Conservation (phyloP, 2,888 invertebrate genomes). For the Hymenopus coronatus region DNA sequence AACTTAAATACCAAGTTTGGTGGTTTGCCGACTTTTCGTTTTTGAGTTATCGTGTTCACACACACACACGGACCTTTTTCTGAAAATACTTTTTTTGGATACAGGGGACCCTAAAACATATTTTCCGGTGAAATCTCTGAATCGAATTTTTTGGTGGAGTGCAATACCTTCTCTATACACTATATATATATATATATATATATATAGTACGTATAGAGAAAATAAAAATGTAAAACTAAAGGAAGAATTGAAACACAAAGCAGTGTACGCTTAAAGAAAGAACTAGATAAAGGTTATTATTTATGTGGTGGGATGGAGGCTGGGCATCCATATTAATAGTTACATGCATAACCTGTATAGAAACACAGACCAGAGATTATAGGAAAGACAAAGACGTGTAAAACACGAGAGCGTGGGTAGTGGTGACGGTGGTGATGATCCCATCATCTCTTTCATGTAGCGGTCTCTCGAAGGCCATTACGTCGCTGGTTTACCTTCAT, state of each 20-base stretch:
- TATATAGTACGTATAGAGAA: too few relatives aligned
- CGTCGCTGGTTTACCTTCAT: background rate
- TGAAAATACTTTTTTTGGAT: too few relatives aligned
- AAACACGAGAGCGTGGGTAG: background rate
- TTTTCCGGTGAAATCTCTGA: too few relatives aligned
- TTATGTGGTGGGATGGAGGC: background rate
- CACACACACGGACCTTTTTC: too few relatives aligned
- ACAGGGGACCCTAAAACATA: too few relatives aligned
- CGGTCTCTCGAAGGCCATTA: background rate
- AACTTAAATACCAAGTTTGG: too few relatives aligned
- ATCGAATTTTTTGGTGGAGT: too few relatives aligned
- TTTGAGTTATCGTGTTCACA: too few relatives aligned
- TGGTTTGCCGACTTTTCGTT: too few relatives aligned
- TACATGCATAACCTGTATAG: background rate
- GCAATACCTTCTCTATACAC: too few relatives aligned
- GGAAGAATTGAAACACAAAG: background rate
- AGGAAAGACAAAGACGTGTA: background rate
- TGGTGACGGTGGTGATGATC: background rate
- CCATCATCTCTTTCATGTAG: background rate
- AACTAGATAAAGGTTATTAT: background rate
- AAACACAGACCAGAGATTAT: background rate
- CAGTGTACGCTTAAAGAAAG: background rate
- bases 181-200: too few relatives aligned
- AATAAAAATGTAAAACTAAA: background rate
- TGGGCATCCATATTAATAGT: background rate